These are phyloP conservation scores for Syrista parreyssii DNA, from an alignment of 2,888 invertebrate genomes.

Conservation along the genomic window DNA sequence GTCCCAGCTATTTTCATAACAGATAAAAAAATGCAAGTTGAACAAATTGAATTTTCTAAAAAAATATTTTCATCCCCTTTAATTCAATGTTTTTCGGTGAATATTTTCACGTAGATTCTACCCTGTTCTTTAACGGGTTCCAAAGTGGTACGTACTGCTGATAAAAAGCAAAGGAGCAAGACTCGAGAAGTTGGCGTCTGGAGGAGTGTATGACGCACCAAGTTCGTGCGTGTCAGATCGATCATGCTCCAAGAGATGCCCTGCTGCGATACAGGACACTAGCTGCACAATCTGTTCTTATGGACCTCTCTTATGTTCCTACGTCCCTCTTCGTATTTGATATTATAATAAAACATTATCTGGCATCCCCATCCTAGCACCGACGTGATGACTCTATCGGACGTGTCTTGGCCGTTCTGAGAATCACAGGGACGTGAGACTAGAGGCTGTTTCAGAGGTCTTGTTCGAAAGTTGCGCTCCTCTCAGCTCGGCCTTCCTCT, in stretches of 20 bases:
- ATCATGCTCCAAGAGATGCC: conserved; percentile 55
- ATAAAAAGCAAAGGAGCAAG: neutral
- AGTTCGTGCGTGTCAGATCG: conserved; percentile 61
- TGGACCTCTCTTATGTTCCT: conserved; percentile 27
- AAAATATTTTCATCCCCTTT: neutral
- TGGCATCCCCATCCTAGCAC: conserved; percentile 43
- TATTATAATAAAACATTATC: conserved; percentile 47
- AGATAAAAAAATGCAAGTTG: neutral
- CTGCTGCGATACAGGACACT: conserved; percentile 59
- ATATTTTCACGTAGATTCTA: neutral
- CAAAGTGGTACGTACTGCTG: neutral
- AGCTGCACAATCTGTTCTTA: conserved; percentile 42
- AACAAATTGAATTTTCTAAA: neutral
- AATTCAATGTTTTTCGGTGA: neutral
- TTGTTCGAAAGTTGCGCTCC: conserved; percentile 8
- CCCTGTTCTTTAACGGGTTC: neutral
- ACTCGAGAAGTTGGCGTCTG: conserved; percentile 23
- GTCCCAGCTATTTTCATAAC: neutral
- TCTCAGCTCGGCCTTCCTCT: neutral
- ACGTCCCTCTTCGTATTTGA: conserved; percentile 38
- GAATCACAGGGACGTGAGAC: conserved; percentile 35
- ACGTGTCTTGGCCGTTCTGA: conserved; percentile 41
- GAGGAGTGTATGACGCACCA: conserved; percentile 49
- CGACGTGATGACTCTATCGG: conserved; percentile 54
- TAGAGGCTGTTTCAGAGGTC: conserved; percentile 8